Evolutionary conservation across 2,888 invertebrate species (phyloP).

Genomic region (Chrysolina oricalcia): DNA sequence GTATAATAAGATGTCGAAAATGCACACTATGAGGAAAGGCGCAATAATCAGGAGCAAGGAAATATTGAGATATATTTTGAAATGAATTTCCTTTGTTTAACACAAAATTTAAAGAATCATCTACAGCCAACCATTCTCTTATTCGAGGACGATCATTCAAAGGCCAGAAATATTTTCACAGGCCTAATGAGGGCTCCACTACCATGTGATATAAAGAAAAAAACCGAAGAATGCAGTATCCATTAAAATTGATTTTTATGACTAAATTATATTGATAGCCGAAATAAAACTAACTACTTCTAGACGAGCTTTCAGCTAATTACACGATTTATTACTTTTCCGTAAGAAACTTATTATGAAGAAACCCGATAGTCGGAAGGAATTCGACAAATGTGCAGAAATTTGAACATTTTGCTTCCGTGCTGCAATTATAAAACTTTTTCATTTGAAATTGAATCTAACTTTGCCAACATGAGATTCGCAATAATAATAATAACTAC

Average conservation of each 20-base stretch:
- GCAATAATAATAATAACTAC: too few species aligned
- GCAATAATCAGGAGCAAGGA: too few species aligned
- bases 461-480: too few species aligned
- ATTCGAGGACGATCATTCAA: not conserved
- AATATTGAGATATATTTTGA: too few species aligned
- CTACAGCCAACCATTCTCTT: not conserved
- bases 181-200: constrained; percentile 30
- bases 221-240: constrained; percentile 36
- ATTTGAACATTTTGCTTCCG: too few species aligned
- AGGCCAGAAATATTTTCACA: not conserved
- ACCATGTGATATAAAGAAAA: constrained; percentile 26
- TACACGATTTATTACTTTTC: constrained; percentile 30
- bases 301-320: constrained; percentile 45
- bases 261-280: constrained; percentile 38
- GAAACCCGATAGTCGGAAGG: constrained; percentile 11
- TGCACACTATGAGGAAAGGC: too few species aligned
- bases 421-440: too few species aligned
- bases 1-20: too few species aligned
- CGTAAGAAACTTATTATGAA: constrained; percentile 35
- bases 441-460: too few species aligned
- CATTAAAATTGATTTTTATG: constrained; percentile 26
- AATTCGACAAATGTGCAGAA: not conserved
- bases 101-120: not conserved
- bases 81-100: not conserved
- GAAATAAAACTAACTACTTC: constrained; percentile 41